These are phyloP conservation scores for Xiphydria camelus DNA, from an alignment of 2,888 invertebrate genomes.

Conservation along the genomic window DNA sequence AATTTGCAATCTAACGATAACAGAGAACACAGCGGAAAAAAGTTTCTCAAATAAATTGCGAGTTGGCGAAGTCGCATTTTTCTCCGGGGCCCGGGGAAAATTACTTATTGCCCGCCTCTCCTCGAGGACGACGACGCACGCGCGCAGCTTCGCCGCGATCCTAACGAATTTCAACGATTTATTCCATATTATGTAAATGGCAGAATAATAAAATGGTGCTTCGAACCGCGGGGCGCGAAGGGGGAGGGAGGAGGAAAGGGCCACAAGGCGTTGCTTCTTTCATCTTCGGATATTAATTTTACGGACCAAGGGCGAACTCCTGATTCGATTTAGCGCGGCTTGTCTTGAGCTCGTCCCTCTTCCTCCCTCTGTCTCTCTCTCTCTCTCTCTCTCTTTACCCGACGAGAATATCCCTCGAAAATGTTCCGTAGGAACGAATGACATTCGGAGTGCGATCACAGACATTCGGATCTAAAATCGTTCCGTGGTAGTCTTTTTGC, in stretches of 20 bases:
- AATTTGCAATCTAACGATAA: slow-evolving; percentile 45
- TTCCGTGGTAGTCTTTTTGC: too few relatives aligned
- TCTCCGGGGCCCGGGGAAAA: slow-evolving; percentile 33
- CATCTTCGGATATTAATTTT: slow-evolving; percentile 49
- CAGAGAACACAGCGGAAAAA: slow-evolving; percentile 11
- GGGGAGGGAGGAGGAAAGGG: slow-evolving; percentile 2
- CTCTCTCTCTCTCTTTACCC: slow-evolving; percentile 4
- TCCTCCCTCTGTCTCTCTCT: slow-evolving; percentile 26
- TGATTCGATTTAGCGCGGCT: slow-evolving; percentile 40
- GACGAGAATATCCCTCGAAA: slow-evolving; percentile 22
- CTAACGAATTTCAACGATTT: slow-evolving; percentile 31
- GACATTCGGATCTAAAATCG: too few relatives aligned
- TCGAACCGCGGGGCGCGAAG: not conserved
- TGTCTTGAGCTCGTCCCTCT: slow-evolving; percentile 16
- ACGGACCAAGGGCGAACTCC: slow-evolving; percentile 34
- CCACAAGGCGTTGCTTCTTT: slow-evolving; percentile 34
- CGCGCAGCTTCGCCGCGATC: slow-evolving; percentile 3
- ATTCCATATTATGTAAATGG: slow-evolving; percentile 44
- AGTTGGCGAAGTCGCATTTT: slow-evolving; percentile 37
- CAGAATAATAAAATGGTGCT: slow-evolving; percentile 1
- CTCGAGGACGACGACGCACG: not conserved
- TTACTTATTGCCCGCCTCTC: slow-evolving; percentile 41
- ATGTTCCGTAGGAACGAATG: too few relatives aligned
- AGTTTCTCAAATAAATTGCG: slow-evolving; percentile 35
- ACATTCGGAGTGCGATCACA: too few relatives aligned